Conservation (phyloP, 1,140 invertebrate genomes). For the Drosophila ercepeae region DNA sequence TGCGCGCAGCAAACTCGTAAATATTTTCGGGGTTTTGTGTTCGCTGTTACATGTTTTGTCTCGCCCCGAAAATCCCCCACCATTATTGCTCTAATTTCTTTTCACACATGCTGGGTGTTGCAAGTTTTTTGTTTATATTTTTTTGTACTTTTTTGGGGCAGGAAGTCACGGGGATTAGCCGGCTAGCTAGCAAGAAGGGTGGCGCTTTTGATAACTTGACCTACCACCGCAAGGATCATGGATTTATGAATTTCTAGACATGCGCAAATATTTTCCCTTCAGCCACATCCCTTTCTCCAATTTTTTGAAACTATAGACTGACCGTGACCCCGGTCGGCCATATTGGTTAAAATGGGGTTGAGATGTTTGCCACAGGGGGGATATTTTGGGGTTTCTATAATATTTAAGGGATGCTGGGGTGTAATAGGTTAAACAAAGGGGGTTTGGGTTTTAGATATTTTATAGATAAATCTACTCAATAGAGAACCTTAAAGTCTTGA, state of each 20-base stretch:
- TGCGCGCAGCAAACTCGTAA: conserved; percentile 67
- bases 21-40: conserved; percentile 29
- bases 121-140: too few relatives aligned
- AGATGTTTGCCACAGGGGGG: background rate
- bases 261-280: conserved; percentile 16
- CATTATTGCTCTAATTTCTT: conserved; percentile 22
- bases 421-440: background rate
- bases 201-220: background rate
- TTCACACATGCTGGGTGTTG: conserved; percentile 20
- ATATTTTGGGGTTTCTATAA: background rate
- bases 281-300: background rate
- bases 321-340: conserved; percentile 32
- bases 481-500: too few relatives aligned
- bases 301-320: background rate
- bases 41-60: background rate
- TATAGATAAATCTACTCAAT: too few relatives aligned
- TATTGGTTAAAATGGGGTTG: conserved; percentile 24
- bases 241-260: conserved; percentile 1
- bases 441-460: too few relatives aligned
- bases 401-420: background rate
- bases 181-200: background rate
- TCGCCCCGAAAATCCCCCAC: background rate
- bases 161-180: conserved; percentile 7
- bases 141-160: background rate
- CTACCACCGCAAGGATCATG: conserved; percentile 13